Percentiles rank a stretch among this genome's conserved stretches.
Evolutionary conservation across 2,888 invertebrate genomes (phyloP).

Genomic region (Ormyrus nitidulus): DNA sequence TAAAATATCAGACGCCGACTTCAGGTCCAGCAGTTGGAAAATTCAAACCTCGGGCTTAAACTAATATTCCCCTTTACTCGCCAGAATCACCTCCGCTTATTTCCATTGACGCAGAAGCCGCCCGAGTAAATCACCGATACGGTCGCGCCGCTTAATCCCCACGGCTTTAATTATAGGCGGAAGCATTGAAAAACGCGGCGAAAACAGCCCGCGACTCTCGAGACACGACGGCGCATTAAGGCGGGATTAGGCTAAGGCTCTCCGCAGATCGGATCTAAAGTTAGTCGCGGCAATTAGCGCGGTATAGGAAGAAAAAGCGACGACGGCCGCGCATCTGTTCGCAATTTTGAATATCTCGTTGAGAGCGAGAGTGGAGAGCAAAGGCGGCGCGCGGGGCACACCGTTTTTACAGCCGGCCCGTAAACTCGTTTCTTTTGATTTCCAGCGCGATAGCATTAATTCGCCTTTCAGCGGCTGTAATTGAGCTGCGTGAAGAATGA

Average conservation of each 20-base stretch:
- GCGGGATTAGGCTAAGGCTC: background rate
- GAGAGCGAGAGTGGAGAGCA: background rate
- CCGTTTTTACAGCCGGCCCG: slow-evolving; percentile 14
- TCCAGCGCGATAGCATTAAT: slow-evolving; percentile 26
- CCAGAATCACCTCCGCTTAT: too few species aligned
- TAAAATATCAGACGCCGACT: too few species aligned
- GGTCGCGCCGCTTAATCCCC: background rate
- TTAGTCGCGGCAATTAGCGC: slow-evolving; percentile 40
- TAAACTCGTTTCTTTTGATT: slow-evolving; percentile 22
- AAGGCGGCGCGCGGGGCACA: too few species aligned
- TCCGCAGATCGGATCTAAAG: slow-evolving; percentile 25
- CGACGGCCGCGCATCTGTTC: slow-evolving; percentile 17
- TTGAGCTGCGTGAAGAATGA: slow-evolving; percentile 8
- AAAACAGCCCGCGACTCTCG: background rate
- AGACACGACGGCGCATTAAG: slow-evolving; percentile 5
- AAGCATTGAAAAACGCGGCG: background rate
- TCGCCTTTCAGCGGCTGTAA: slow-evolving; percentile 30
- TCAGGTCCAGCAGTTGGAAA: too few species aligned
- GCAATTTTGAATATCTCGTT: slow-evolving; percentile 26
- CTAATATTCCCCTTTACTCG: too few species aligned
- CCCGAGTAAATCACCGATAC: background rate
- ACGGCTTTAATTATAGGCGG: slow-evolving; percentile 1
- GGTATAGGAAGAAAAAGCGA: slow-evolving; percentile 1
- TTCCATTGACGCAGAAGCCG: too few species aligned
- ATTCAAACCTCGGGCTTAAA: too few species aligned